A percentile compares a stretch with the other conserved stretches of the same genome.
Evolutionary conservation across 2,888 invertebrate species (phyloP).

Genomic region (Noctua fimbriata): DNA sequence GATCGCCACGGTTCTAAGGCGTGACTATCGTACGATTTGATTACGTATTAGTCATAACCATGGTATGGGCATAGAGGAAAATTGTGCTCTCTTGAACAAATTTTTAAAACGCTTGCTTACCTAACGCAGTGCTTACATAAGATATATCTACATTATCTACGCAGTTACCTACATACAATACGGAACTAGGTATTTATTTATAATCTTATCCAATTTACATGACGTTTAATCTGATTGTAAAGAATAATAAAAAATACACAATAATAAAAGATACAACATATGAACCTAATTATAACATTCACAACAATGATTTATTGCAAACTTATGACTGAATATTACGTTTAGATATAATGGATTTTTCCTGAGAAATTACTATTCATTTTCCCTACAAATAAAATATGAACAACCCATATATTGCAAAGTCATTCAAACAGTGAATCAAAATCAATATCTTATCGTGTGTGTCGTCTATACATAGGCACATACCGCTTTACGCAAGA

Average conservation of each 20-base stretch:
- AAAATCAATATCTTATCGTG: slow-evolving; percentile 22
- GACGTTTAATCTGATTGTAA: slow-evolving; percentile 13
- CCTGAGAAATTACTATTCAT: neutral
- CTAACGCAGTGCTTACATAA: slow-evolving; percentile 9
- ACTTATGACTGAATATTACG: neutral
- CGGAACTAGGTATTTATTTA: slow-evolving; percentile 3
- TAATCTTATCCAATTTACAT: slow-evolving; percentile 29
- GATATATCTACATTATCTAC: slow-evolving; percentile 6
- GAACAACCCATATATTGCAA: neutral
- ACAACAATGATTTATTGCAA: neutral
- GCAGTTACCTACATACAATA: neutral
- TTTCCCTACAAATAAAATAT: neutral
- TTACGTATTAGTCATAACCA: neutral
- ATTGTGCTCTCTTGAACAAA: neutral
- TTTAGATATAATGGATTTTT: neutral
- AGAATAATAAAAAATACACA: neutral
- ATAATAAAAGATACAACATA: slow-evolving; percentile 8
- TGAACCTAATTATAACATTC: neutral
- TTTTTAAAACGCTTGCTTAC: neutral
- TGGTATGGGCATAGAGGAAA: neutral
- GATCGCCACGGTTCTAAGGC: neutral
- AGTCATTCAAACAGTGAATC: slow-evolving; percentile 23
- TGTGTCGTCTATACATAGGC: neutral
- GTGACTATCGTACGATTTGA: slow-evolving; percentile 8
- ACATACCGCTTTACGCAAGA: neutral